A percentile compares a stretch with the other conserved stretches of the same genome.
These are phyloP conservation scores for Phaedon cochleariae DNA, from an alignment of 2,888 invertebrate genomes.

Conservation along the genomic window DNA sequence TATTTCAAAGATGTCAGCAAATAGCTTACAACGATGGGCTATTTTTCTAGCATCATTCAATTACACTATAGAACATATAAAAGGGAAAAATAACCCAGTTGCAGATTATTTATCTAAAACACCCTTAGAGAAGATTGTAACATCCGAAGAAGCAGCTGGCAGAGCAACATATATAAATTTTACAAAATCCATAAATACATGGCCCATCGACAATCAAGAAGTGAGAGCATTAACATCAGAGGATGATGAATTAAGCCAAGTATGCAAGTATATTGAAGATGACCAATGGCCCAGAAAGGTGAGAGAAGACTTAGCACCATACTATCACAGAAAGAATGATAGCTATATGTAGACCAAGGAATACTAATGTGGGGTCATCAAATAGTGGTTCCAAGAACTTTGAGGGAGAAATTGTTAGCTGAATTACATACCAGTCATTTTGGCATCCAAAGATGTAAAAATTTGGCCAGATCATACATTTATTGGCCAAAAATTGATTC, in stretches of 20 bases:
- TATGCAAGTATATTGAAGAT: not conserved
- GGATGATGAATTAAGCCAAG: constrained; percentile 7
- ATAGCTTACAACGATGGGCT: constrained; percentile 34
- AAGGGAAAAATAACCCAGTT: constrained; percentile 2
- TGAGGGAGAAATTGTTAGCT: not conserved
- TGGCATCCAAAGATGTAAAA: constrained; percentile 7
- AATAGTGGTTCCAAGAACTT: constrained; percentile 6
- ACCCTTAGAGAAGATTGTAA: constrained; percentile 3
- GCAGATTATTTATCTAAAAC: too few species aligned
- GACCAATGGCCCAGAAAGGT: constrained; percentile 8
- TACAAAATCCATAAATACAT: too few species aligned
- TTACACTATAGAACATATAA: constrained; percentile 19
- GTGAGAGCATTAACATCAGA: not conserved
- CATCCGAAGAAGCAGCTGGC: constrained; percentile 11
- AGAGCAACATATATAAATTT: constrained; percentile 9
- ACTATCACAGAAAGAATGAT: constrained; percentile 4
- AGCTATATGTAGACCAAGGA: constrained; percentile 1
- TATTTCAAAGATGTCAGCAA: constrained; percentile 26
- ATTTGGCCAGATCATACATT: constrained; percentile 10
- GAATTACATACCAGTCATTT: constrained; percentile 12
- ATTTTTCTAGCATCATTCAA: constrained; percentile 24
- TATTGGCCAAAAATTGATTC: constrained; percentile 23
- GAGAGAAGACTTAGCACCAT: not conserved
- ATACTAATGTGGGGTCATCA: constrained; percentile 20
- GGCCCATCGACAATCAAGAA: constrained; percentile 17